These are phyloP conservation scores for Petaurus breviceps DNA, from an alignment of 2,113 vertebrate species.

Conservation along the genomic window DNA sequence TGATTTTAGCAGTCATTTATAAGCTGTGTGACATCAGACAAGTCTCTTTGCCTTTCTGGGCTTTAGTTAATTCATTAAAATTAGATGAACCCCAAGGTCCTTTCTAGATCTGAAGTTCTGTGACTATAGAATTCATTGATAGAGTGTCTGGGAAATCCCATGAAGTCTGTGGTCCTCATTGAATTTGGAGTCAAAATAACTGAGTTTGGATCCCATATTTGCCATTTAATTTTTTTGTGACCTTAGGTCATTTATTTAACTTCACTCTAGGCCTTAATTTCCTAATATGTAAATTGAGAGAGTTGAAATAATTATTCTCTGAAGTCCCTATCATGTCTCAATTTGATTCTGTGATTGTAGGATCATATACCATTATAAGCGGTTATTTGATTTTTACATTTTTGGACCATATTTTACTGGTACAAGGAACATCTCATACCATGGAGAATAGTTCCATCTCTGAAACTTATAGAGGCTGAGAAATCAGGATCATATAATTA, in stretches of 20 bases:
- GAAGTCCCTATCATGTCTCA: background rate
- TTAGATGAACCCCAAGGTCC: background rate
- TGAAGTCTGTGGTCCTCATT: background rate
- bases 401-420: background rate
- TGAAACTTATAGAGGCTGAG: background rate
- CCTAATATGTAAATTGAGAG: background rate
- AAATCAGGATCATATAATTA: background rate
- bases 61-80: too few species aligned
- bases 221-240: background rate
- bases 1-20: background rate
- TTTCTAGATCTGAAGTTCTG: background rate
- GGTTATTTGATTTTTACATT: background rate
- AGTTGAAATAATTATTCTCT: background rate
- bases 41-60: too few species aligned
- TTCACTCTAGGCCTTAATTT: background rate
- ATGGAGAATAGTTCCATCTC: background rate
- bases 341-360: background rate
- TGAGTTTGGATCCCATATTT: background rate
- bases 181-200: background rate
- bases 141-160: background rate
- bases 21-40: too few species aligned
- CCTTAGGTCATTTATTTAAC: background rate
- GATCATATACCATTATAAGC: background rate
- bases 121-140: background rate
- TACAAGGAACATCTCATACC: background rate